A percentile compares a stretch with the other conserved stretches of the same genome.
These are phyloP conservation scores for Ctenoplectra terminalis DNA, from an alignment of 1,140 invertebrate genomes.

Conservation along the genomic window DNA sequence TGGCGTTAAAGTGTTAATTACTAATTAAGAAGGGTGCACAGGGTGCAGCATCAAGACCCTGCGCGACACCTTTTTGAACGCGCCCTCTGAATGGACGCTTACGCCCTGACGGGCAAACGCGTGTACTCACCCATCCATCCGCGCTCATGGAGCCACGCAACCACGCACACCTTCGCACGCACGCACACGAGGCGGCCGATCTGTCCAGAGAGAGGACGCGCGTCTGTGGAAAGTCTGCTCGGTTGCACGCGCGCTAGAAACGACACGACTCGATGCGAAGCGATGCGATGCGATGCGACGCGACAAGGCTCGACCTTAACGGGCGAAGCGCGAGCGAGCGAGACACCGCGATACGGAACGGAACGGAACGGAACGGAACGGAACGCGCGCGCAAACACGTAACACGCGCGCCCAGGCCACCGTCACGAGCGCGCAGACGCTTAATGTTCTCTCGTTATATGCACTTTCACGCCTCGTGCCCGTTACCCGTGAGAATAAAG, in stretches of 20 bases:
- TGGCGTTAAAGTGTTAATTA: constrained; percentile 82
- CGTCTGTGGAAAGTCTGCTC: constrained; percentile 29
- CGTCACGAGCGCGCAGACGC: constrained; percentile 53
- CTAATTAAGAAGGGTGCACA: constrained; percentile 82
- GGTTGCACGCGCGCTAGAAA: constrained; percentile 32
- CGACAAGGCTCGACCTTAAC: too few species aligned
- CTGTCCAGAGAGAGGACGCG: neutral
- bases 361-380: too few species aligned
- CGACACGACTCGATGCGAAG: constrained; percentile 1
- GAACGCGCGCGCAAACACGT: constrained; percentile 54
- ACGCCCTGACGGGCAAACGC: constrained; percentile 77
- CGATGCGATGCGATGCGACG: neutral
- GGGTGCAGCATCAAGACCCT: constrained; percentile 70
- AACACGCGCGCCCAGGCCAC: constrained; percentile 45
- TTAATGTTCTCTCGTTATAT: constrained; percentile 72
- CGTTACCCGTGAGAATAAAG: constrained; percentile 63
- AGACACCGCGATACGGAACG: too few species aligned
- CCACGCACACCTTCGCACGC: constrained; percentile 40
- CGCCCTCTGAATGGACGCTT: constrained; percentile 79
- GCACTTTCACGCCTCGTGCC: constrained; percentile 74
- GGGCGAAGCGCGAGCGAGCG: too few species aligned
- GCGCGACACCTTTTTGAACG: constrained; percentile 81
- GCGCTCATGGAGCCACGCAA: constrained; percentile 62
- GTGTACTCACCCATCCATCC: constrained; percentile 71
- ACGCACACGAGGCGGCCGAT: constrained; percentile 10